Conservation (phyloP, 2,888 invertebrate genomes). For the Alsophila aescularia region DNA sequence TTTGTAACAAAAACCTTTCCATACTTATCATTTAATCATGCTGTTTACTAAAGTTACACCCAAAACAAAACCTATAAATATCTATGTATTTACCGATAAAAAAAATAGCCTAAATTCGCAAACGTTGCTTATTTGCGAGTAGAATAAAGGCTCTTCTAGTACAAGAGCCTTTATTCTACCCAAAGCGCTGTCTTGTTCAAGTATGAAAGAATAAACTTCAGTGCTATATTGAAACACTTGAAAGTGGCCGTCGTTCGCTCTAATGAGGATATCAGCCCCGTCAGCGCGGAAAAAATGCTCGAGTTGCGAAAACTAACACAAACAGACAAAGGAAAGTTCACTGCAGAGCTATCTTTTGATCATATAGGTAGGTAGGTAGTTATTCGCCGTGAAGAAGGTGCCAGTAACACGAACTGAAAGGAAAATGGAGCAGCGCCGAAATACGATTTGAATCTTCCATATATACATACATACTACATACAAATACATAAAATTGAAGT, state of each 20-base stretch:
- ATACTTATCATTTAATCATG: background rate
- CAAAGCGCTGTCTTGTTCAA: background rate
- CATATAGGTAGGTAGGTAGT: background rate
- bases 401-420: conserved; percentile 11
- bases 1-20: background rate
- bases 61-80: conserved; percentile 1
- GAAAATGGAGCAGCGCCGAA: conserved; percentile 12
- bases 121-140: conserved; percentile 13
- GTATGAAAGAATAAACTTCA: conserved; percentile 37
- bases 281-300: conserved; percentile 37
- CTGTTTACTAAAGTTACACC: background rate
- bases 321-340: conserved; percentile 16
- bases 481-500: no score
- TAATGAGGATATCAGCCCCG: conserved; percentile 44
- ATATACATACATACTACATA: no score
- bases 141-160: conserved; percentile 7
- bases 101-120: conserved; percentile 13
- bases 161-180: no score
- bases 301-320: conserved; percentile 27
- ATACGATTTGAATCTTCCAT: conserved; percentile 30
- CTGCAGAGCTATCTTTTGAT: background rate
- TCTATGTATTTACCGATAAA: background rate
- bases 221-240: conserved; percentile 40
- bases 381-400: conserved; percentile 9
- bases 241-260: conserved; percentile 34